These are phyloP conservation scores for Lasioglossum morio DNA, from an alignment of 2,888 invertebrate genomes.

Conservation along the genomic window DNA sequence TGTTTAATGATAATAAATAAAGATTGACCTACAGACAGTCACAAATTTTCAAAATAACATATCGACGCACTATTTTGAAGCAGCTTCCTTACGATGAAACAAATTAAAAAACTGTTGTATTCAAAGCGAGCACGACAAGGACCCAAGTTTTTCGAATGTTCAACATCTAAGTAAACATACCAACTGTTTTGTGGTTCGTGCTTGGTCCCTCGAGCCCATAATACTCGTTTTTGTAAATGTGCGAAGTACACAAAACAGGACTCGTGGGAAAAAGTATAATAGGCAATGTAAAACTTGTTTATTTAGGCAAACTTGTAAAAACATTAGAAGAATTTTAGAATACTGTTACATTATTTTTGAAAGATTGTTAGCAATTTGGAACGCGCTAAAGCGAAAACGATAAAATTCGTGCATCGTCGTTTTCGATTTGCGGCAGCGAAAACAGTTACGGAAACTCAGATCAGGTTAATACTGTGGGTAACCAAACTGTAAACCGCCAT, in stretches of 20 bases:
- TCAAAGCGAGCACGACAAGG: neutral
- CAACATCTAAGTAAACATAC: neutral
- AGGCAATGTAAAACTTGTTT: too few species aligned
- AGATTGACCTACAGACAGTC: neutral
- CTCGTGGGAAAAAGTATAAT: neutral
- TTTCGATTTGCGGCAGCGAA: neutral
- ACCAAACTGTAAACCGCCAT: neutral
- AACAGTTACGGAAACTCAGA: neutral
- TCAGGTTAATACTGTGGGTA: neutral
- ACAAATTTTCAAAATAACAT: neutral
- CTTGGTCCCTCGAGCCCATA: neutral
- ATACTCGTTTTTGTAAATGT: neutral
- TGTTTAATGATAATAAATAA: too few species aligned
- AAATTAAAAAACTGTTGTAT: neutral
- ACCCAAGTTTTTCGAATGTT: neutral
- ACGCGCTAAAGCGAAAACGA: neutral
- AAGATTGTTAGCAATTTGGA: neutral
- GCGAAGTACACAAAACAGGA: neutral
- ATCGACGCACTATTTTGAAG: neutral
- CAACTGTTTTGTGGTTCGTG: neutral
- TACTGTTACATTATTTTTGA: too few species aligned
- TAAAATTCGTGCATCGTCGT: neutral
- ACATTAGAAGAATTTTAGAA: too few species aligned
- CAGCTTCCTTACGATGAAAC: neutral
- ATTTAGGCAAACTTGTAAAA: too few species aligned